A percentile compares a stretch with the other conserved stretches of the same genome.
These are phyloP conservation scores for Linurgus olivaceus DNA, from an alignment of 2,797 vertebrate genomes.

Conservation along the genomic window DNA sequence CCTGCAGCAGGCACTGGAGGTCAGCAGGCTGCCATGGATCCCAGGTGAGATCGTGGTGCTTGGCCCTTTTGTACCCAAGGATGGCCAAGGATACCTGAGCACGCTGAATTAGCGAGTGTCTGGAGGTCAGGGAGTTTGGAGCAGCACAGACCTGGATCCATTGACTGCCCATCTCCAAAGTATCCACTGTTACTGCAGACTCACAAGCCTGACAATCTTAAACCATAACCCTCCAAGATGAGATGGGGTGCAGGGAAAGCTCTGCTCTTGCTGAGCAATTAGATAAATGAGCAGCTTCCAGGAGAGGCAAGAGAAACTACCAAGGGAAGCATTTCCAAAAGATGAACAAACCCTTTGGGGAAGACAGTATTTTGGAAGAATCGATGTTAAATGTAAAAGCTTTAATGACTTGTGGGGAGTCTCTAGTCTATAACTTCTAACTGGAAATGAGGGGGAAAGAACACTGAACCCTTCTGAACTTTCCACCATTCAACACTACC, in stretches of 20 bases:
- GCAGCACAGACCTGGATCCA: not conserved
- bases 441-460: not conserved
- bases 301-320: not conserved
- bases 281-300: not conserved
- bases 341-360: not conserved
- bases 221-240: not conserved
- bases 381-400: not conserved
- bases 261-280: not conserved
- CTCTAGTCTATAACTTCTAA: not conserved
- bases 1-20: not conserved
- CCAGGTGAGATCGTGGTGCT: rapidly evolving
- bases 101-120: not conserved
- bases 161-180: not conserved
- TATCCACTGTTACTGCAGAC: not conserved
- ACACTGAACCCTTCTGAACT: not conserved
- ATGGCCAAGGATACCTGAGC: not conserved
- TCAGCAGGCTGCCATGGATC: not conserved
- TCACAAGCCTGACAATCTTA: not conserved
- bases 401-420: conserved; percentile 4
- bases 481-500: not conserved
- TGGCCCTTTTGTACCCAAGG: not conserved
- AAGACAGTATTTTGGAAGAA: not conserved
- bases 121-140: not conserved
- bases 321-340: conserved; percentile 15
- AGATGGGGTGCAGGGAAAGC: not conserved